Base-by-base conservation (phyloP, 2,797 vertebrate species). In the Hippopotamyrus pictus region DNA sequence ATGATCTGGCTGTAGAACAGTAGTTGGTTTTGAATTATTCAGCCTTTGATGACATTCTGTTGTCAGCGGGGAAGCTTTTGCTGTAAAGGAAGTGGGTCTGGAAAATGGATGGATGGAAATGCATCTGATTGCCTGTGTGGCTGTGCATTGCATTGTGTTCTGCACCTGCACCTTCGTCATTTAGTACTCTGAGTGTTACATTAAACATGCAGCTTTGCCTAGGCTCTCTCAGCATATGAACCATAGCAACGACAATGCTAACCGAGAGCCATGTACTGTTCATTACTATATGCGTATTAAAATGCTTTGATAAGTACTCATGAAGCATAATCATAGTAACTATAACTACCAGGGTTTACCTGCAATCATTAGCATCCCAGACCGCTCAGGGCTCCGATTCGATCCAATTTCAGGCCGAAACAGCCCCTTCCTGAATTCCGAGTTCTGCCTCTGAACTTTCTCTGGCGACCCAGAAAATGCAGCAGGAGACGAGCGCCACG, bases 331-430 rank as follows among this genome's bases (percentile, higher is more conserved):
- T 29, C 7, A 19, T 17, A 73, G 29, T 73, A 73, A 41, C 3
- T n/a, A 4, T 82, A 44, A 44, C 37, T 82, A 22, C 1, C 3
- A 46, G 19, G 37, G 5, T 29, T 53, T 76, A 87, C 62, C 59
- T 17, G 33, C 0, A 1, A 2, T 44, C 1, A 44, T 90, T 94
- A 96, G 90, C 96, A 96, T 53, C 96, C 96, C 37, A 96, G 91
- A 0, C 96, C 95, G 0, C 96, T 96, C 90, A 96, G 89, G 59
- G 95, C 93, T 41, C 96, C 95, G 5, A 96, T 96, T 3, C 96
- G 95, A 91, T 96, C 96, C 93, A 96, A 94, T 92, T 96, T 96
- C 93, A 96, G 94, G 79, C 96, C 96, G 2, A 96, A 96, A 84
- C 96, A 96, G 85, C 96, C 95, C 50, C 94, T 93, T 0, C 92